Base-by-base conservation (phyloP, 1,140 invertebrate species). In the Meloidogyne hapla region DNA sequence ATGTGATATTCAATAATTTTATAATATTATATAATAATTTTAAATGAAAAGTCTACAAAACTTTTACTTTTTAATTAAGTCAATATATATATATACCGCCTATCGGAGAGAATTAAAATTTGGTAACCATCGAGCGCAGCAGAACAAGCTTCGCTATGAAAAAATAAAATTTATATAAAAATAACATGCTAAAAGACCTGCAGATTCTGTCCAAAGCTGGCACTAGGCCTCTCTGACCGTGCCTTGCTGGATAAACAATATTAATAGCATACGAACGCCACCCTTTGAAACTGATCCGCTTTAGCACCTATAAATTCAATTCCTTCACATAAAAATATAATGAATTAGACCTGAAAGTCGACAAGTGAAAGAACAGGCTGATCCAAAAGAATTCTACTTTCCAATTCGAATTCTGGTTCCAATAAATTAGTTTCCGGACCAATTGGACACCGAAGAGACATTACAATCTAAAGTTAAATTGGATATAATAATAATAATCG, bases 251-350 rank as follows among this genome's bases (percentile, higher is more conserved):
- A 89, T 93, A 98, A 63, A 93, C 94, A 38, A 94, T 93, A 88
- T 98, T 94, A 75, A 98, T 92, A 1, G 94, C 91, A 87, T 92
- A 91, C 13, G 93, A 92, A 90, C 92, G 93, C 95, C 95, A 98
- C 13, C 92, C 93, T 68, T 93, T 91, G 88, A 94, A 92, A n/a
- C 89, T 91, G 0, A 92, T 95, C 15, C 85, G 63, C 62, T 87
- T 86, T 42, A 86, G 64, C 9, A 85, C 77, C 84, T 83, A 69
- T 18, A 83, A 62, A n/a, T 15, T 74, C 21, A 28, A 25, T 64
- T n/a, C n/a, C n/a, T n/a, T n/a, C n/a, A n/a, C 1, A 6, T n/a
- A 25, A 25, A n/a, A 21, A 6, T 67, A 1, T 2, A 33, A 28
- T 4, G 5, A 2, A 8, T n/a, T 0, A 42, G 1, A 96, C 91